Conservation (phyloP, 2,888 invertebrate species). For the Meganola albula region DNA sequence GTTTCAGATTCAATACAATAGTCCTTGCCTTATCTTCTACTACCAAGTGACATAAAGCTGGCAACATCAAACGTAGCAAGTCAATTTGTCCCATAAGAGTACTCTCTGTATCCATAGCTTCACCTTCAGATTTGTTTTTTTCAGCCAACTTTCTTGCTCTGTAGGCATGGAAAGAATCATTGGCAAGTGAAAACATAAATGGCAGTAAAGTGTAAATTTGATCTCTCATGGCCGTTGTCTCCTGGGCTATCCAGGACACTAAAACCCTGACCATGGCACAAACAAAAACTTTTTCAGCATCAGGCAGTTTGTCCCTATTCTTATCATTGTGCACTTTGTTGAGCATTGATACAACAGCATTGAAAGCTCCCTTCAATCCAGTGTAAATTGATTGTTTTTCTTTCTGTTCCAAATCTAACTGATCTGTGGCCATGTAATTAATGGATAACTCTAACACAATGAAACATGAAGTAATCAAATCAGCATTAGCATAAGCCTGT, state of each 20-base stretch:
- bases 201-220: slow-evolving; percentile 90
- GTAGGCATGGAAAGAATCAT: slow-evolving; percentile 88
- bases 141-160: slow-evolving; percentile 83
- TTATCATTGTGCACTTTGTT: slow-evolving; percentile 86
- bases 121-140: slow-evolving; percentile 79
- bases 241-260: slow-evolving; percentile 94
- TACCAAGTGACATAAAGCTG: slow-evolving; percentile 93
- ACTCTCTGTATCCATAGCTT: slow-evolving; percentile 62
- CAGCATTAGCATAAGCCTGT: slow-evolving; percentile 85
- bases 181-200: slow-evolving; percentile 86
- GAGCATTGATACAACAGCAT: slow-evolving; percentile 86
- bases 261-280: slow-evolving; percentile 90
- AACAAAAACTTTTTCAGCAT: slow-evolving; percentile 86
- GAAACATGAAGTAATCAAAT: slow-evolving; percentile 89
- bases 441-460: slow-evolving; percentile 88
- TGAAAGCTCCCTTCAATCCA: slow-evolving; percentile 92
- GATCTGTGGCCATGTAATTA: slow-evolving; percentile 87
- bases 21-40: slow-evolving; percentile 93
- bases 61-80: slow-evolving; percentile 88
- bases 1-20: slow-evolving; percentile 85
- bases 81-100: slow-evolving; percentile 80
- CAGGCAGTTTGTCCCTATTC: slow-evolving; percentile 81
- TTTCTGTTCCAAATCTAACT: slow-evolving; percentile 90
- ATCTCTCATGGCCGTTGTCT: slow-evolving; percentile 90
- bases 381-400: slow-evolving; percentile 94